These are phyloP conservation scores for Melanaphis sacchari DNA, from an alignment of 1,140 invertebrate species.

Conservation along the genomic window DNA sequence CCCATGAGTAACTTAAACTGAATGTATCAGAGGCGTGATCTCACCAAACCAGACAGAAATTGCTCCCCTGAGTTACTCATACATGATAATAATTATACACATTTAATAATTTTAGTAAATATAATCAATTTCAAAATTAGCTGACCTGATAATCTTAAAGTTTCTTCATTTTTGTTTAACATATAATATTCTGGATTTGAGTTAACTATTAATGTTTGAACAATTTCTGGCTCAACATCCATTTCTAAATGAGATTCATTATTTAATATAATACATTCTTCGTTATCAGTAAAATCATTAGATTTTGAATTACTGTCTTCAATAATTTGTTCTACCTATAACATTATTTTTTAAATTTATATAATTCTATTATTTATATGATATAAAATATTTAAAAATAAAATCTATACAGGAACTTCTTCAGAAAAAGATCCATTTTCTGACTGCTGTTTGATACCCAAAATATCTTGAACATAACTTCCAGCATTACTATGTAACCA, in stretches of 20 bases:
- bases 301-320: not conserved
- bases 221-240: not conserved
- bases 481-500: slow-evolving; percentile 70
- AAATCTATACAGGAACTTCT: not conserved
- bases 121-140: not conserved
- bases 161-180: not conserved
- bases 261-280: not conserved
- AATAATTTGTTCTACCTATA: slow-evolving; percentile 1
- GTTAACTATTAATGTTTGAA: not conserved
- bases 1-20: too few relatives aligned
- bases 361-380: not conserved
- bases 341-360: not conserved
- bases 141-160: slow-evolving; percentile 13
- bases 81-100: not conserved
- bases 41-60: too few relatives aligned
- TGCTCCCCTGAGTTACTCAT: not conserved
- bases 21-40: too few relatives aligned
- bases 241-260: slow-evolving; percentile 12
- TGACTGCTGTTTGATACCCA: slow-evolving; percentile 42
- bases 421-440: not conserved
- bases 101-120: not conserved
- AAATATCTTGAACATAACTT: slow-evolving; percentile 54
- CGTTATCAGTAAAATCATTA: not conserved
- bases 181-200: not conserved
- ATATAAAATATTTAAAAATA: not conserved